phyloP scores from a whole-genome alignment of 53 echinoderm and acorn worm genomes.

The Temnopleurus reevesii region DNA sequence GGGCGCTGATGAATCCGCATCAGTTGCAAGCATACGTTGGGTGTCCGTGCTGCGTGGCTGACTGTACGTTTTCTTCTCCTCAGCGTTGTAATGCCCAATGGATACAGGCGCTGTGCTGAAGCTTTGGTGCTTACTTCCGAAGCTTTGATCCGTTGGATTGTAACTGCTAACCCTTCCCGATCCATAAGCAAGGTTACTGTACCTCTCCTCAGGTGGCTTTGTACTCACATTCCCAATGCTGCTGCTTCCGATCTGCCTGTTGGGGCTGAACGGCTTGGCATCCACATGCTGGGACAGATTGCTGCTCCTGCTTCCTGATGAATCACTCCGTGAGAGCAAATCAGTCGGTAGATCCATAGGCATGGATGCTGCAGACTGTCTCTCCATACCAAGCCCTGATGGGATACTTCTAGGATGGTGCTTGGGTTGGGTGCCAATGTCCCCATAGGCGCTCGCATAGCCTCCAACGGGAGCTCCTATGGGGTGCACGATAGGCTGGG shows the following conservation, averaged over 20 bases:
- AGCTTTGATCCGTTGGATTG: slow-evolving; percentile 18
- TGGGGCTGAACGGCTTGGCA: slow-evolving; percentile 95
- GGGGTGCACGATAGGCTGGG: slow-evolving; percentile 44
- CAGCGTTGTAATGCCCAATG: slow-evolving; percentile 26
- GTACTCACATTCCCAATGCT: neutral
- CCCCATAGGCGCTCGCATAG: slow-evolving; percentile 22
- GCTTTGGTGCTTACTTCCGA: neutral
- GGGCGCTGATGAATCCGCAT: neutral
- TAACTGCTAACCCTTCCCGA: slow-evolving; percentile 21
- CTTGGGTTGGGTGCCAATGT: slow-evolving; percentile 50
- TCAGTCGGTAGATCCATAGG: neutral
- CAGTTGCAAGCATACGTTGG: neutral
- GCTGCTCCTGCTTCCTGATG: slow-evolving; percentile 27
- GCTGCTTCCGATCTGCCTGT: slow-evolving; percentile 12
- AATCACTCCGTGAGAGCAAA: slow-evolving; percentile 4
- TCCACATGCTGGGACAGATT: slow-evolving; percentile 95
- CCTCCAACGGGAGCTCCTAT: slow-evolving; percentile 32
- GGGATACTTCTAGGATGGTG: slow-evolving; percentile 13
- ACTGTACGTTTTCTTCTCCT: slow-evolving; percentile 33
- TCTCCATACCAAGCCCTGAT: neutral
- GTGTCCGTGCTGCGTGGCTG: neutral
- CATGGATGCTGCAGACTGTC: slow-evolving; percentile 3
- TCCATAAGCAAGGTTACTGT: neutral
- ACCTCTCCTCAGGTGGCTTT: slow-evolving; percentile 25
- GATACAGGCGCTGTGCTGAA: neutral